These are phyloP conservation scores for Rallus limicola DNA, from an alignment of 2,113 vertebrate genomes.

Conservation along the genomic window DNA sequence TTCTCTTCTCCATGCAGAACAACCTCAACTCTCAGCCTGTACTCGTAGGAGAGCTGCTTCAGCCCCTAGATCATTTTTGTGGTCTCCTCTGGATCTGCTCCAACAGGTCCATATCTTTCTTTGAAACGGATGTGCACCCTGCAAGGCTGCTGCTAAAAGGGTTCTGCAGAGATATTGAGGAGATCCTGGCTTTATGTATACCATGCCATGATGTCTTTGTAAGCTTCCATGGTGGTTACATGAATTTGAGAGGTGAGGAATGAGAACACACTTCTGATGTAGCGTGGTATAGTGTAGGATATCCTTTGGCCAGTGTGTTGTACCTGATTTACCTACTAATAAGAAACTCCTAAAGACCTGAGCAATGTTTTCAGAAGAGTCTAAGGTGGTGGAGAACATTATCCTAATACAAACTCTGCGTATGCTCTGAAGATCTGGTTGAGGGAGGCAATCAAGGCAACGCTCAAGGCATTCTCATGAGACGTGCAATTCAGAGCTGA, in stretches of 20 bases:
- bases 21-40: no score
- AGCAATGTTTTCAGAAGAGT: neutral
- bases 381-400: neutral
- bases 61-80: neutral
- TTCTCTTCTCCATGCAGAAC: no score
- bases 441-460: constrained; percentile 19
- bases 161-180: neutral
- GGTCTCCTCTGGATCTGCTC: neutral
- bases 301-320: neutral
- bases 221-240: rapidly evolving
- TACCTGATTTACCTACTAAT: neutral
- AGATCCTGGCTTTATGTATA: neutral
- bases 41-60: no score
- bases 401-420: neutral
- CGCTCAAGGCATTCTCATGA: constrained; percentile 15
- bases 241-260: neutral
- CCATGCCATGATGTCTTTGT: neutral
- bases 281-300: rapidly evolving
- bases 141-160: neutral
- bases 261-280: neutral
- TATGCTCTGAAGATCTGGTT: neutral
- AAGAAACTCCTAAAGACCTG: neutral
- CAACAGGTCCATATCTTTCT: neutral
- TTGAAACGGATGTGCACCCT: neutral
- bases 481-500: neutral